Conservation (phyloP, 2,888 invertebrate genomes). For the Drosophila colorata region DNA sequence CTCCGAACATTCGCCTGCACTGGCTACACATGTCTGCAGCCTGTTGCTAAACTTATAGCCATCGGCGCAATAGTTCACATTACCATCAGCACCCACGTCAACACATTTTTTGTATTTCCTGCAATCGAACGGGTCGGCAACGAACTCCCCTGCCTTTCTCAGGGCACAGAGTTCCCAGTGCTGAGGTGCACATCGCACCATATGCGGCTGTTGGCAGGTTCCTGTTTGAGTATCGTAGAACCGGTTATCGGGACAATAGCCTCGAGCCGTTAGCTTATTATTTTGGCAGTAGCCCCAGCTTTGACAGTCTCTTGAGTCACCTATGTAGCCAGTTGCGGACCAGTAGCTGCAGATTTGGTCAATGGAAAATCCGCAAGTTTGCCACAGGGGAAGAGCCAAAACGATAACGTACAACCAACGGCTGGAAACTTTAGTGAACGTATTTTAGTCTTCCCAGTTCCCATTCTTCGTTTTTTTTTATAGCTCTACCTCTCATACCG, state of each 20-base stretch:
- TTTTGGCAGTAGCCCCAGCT: conserved; percentile 53
- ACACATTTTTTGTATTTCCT: conserved; percentile 31
- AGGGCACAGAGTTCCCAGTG: conserved; percentile 36
- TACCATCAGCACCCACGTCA: conserved; percentile 5
- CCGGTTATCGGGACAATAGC: conserved; percentile 19
- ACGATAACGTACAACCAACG: conserved; percentile 2
- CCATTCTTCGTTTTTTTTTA: background rate
- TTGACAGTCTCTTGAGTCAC: conserved; percentile 44
- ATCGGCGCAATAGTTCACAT: conserved; percentile 21
- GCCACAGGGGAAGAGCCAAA: conserved; percentile 10
- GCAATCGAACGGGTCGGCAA: conserved; percentile 49
- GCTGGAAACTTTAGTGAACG: conserved; percentile 35
- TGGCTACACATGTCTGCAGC: conserved; percentile 38
- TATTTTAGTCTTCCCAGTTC: conserved; percentile 23
- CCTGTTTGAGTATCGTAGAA: conserved; percentile 41
- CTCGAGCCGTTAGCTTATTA: conserved; percentile 22
- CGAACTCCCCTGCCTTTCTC: conserved; percentile 7
- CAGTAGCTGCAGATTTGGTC: conserved; percentile 42
- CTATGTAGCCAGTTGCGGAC: conserved; percentile 45
- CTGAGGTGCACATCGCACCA: conserved; percentile 32
- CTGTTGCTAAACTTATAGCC: conserved; percentile 37
- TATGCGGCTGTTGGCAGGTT: conserved; percentile 13
- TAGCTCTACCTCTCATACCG: conserved; percentile 26
- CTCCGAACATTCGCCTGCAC: conserved; percentile 44
- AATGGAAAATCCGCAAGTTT: conserved; percentile 25